phyloP scores from a whole-genome alignment of 2,113 vertebrate species.

The Dolichallabes microphthalmus region DNA sequence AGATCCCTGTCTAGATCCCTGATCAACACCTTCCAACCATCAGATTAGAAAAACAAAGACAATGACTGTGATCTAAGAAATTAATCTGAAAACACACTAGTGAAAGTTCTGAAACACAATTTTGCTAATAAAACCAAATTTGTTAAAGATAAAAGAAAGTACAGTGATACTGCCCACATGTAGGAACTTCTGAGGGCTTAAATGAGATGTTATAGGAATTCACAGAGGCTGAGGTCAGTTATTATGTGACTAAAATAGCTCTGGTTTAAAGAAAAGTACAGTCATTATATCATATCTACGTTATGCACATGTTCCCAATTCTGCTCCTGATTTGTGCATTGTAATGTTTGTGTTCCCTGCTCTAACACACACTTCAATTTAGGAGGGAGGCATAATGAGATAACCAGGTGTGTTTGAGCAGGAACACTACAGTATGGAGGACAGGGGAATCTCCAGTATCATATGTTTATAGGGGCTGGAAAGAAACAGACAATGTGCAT shows the following conservation, averaged over 20 bases:
- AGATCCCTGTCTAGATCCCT: background rate
- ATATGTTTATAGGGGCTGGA: background rate
- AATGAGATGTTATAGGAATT: background rate
- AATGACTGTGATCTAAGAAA: background rate
- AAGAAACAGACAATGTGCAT: background rate
- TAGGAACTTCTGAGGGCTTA: background rate
- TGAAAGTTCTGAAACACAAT: background rate
- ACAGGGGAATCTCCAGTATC: background rate
- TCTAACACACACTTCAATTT: background rate
- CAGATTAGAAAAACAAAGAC: background rate
- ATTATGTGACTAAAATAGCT: background rate
- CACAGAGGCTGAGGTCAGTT: no score
- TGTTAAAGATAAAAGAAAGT: background rate
- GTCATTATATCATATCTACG: background rate
- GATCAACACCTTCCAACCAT: background rate
- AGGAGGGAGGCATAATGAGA: background rate
- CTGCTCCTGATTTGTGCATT: background rate
- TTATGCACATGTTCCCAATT: background rate
- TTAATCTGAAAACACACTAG: no score
- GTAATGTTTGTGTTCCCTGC: background rate
- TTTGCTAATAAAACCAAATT: background rate
- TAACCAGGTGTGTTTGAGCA: background rate
- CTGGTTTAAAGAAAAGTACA: background rate
- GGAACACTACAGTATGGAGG: background rate
- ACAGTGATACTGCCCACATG: background rate